A percentile compares a stretch with the other conserved stretches of the same genome.
These are phyloP conservation scores for Bedellia somnulentella DNA, from an alignment of 2,888 invertebrate species.

Conservation along the genomic window DNA sequence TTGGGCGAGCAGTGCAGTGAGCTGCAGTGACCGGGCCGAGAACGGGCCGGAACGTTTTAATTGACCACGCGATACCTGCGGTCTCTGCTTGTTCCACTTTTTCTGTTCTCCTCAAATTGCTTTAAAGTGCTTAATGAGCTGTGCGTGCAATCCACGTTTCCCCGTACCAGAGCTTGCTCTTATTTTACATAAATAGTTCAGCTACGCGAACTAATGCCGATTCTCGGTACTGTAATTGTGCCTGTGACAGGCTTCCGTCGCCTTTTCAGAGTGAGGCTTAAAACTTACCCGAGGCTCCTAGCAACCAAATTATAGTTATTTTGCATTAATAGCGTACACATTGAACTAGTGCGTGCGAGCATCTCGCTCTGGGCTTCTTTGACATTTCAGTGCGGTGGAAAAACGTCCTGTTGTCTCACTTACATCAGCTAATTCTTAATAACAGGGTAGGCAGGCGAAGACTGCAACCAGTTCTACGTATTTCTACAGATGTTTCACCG, in stretches of 20 bases:
- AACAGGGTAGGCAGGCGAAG: conserved; percentile 4
- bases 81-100: conserved; percentile 38
- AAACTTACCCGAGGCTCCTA: conserved; percentile 31
- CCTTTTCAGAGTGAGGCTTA: conserved; percentile 39
- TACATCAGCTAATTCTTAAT: conserved; percentile 4
- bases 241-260: conserved; percentile 59
- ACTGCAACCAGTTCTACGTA: no score
- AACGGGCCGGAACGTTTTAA: conserved; percentile 56
- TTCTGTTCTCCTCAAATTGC: conserved; percentile 55
- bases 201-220: conserved; percentile 53
- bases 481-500: no score
- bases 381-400: conserved; percentile 26
- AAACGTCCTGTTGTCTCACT: conserved; percentile 5
- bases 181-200: conserved; percentile 60
- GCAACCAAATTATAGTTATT: conserved; percentile 51
- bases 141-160: conserved; percentile 60
- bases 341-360: conserved; percentile 38
- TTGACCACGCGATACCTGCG: conserved; percentile 56
- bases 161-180: conserved; percentile 52
- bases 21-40: no score
- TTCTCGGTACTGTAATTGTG: conserved; percentile 58
- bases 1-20: no score
- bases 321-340: conserved; percentile 46
- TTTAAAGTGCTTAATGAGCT: conserved; percentile 61
- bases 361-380: conserved; percentile 28